Percentiles rank a stretch among this genome's conserved stretches.
These are phyloP conservation scores for Porites lobata DNA, from an alignment of 92 coral and sea anemone genomes.

Conservation along the genomic window DNA sequence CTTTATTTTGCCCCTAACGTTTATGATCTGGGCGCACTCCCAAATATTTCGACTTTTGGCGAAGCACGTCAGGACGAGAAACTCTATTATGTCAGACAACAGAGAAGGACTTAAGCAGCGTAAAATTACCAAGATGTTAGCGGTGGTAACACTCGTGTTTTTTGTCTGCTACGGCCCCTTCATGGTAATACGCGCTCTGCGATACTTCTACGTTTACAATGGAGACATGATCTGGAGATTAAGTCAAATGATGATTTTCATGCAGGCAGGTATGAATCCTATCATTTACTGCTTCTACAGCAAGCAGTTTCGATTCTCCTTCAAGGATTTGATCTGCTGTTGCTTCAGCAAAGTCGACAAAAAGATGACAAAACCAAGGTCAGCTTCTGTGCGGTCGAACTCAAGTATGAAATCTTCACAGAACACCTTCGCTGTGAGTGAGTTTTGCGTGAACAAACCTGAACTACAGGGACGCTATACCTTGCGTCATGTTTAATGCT, in stretches of 20 bases:
- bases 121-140: constrained; percentile 84
- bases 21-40: constrained; percentile 84
- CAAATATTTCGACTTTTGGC: constrained; percentile 69
- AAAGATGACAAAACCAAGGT: constrained; percentile 13
- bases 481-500: not conserved
- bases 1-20: constrained; percentile 72
- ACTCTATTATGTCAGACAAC: constrained; percentile 23
- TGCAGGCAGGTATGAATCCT: constrained; percentile 87
- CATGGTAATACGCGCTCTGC: constrained; percentile 67
- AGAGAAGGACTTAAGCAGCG: constrained; percentile 52
- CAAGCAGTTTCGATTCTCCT: constrained; percentile 77
- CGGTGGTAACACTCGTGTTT: constrained; percentile 77
- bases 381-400: constrained; percentile 5
- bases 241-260: constrained; percentile 82
- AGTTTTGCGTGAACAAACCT: not conserved
- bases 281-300: constrained; percentile 87
- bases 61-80: constrained; percentile 47
- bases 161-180: constrained; percentile 83
- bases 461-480: not conserved
- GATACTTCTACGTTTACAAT: constrained; percentile 77
- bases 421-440: constrained; percentile 34
- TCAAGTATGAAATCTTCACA: constrained; percentile 27
- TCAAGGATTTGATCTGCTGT: constrained; percentile 72
- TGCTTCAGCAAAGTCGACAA: constrained; percentile 27
- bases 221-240: constrained; percentile 73